Conservation (phyloP, 1,140 invertebrate species). For the Halictus rubicundus region DNA sequence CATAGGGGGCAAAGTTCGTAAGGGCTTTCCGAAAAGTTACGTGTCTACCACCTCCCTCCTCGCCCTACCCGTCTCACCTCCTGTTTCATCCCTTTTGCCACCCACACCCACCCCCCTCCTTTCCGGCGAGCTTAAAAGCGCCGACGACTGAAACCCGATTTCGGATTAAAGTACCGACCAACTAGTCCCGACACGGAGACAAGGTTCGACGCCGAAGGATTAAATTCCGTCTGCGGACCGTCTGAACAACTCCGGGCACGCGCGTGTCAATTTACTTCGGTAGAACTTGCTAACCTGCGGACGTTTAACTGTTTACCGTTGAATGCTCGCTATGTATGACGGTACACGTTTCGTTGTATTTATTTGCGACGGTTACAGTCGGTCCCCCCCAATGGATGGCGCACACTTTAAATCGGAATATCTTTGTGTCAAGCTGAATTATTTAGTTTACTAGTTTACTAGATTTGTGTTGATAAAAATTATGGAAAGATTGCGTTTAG, state of each 20-base stretch:
- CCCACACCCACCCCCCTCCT: not conserved
- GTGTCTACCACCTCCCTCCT: too few species aligned
- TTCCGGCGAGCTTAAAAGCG: constrained; percentile 45
- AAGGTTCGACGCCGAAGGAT: constrained; percentile 17
- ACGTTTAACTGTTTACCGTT: not conserved
- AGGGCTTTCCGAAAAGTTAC: constrained; percentile 29
- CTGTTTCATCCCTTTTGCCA: not conserved
- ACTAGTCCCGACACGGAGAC: constrained; percentile 5
- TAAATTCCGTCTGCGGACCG: not conserved
- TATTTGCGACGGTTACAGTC: too few species aligned
- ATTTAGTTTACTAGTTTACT: too few species aligned
- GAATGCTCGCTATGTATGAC: too few species aligned
- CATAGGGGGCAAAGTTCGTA: constrained; percentile 28
- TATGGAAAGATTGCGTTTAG: too few species aligned
- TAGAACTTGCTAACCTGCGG: not conserved
- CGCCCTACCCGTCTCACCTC: not conserved
- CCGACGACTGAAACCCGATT: constrained; percentile 31
- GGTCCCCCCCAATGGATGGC: too few species aligned
- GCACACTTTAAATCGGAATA: too few species aligned
- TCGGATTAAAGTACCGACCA: constrained; percentile 25
- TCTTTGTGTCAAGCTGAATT: too few species aligned
- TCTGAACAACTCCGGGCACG: constrained; percentile 3
- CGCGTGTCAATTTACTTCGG: not conserved
- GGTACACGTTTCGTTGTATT: too few species aligned
- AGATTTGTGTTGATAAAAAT: too few species aligned